phyloP scores from a whole-genome alignment of 2,888 invertebrate genomes.

The Eupeodes latifasciatus region DNA sequence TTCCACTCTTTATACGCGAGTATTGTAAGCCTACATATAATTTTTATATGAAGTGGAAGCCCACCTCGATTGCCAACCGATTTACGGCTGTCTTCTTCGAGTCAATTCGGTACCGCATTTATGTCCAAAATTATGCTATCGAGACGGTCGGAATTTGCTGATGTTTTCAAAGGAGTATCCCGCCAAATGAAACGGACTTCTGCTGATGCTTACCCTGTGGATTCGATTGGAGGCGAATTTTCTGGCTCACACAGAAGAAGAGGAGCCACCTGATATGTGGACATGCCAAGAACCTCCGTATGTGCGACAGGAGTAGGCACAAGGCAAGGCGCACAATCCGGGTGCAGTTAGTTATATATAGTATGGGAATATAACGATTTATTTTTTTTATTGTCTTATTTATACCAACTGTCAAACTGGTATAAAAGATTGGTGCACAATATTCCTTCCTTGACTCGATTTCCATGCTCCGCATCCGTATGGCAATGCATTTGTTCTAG shows the following conservation, averaged over 20 bases:
- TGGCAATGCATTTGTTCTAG: conserved; percentile 54
- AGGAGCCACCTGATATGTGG: conserved; percentile 68
- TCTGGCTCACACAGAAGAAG: neutral
- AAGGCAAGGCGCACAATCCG: neutral
- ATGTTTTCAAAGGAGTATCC: conserved; percentile 52
- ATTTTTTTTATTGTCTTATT: conserved; percentile 49
- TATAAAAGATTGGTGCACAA: conserved; percentile 69
- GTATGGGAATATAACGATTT: conserved; percentile 45
- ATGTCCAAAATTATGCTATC: conserved; percentile 76
- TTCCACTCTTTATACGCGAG: conserved; percentile 2
- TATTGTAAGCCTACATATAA: no score
- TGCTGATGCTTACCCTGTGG: neutral
- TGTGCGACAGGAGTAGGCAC: conserved; percentile 35
- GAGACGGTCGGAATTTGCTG: conserved; percentile 54
- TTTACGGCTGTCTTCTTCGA: conserved; percentile 72
- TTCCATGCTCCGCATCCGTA: conserved; percentile 51
- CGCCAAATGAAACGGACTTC: neutral
- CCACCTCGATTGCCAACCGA: conserved; percentile 71
- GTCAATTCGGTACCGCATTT: conserved; percentile 73
- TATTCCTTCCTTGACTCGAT: conserved; percentile 71
- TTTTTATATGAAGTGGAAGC: conserved; percentile 57
- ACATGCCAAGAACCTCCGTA: conserved; percentile 31
- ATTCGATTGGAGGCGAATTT: conserved; percentile 28
- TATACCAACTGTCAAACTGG: conserved; percentile 70
- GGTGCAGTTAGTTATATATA: conserved; percentile 16